A percentile compares a stretch with the other conserved stretches of the same genome.
These are phyloP conservation scores for Thymelicus acteon DNA, from an alignment of 2,888 invertebrate species.

Conservation along the genomic window DNA sequence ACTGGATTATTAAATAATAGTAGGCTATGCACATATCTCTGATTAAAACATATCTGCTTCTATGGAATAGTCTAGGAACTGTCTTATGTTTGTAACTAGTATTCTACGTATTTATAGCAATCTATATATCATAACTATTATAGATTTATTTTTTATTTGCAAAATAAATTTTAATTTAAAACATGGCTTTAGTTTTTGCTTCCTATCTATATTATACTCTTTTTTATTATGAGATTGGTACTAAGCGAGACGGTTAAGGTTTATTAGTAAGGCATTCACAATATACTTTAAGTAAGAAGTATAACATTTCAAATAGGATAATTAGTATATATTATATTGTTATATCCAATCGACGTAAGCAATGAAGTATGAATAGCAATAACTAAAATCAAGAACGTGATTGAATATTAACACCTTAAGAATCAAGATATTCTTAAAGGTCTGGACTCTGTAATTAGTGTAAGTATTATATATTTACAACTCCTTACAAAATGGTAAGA, in stretches of 20 bases:
- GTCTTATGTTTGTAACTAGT: constrained; percentile 42
- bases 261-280: constrained; percentile 43
- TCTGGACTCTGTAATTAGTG: too few species aligned
- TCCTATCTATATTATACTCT: constrained; percentile 48
- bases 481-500: too few species aligned
- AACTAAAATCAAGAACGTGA: background rate
- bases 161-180: constrained; percentile 57
- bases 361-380: constrained; percentile 3
- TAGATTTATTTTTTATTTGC: constrained; percentile 38
- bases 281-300: constrained; percentile 64
- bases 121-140: constrained; percentile 38
- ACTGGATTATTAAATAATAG: constrained; percentile 18
- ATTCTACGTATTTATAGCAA: constrained; percentile 45
- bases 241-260: constrained; percentile 36
- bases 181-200: constrained; percentile 53
- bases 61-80: constrained; percentile 59
- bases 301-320: background rate
- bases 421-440: too few species aligned
- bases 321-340: too few species aligned
- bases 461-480: too few species aligned
- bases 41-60: constrained; percentile 74
- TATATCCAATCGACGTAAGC: background rate
- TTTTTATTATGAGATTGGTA: constrained; percentile 39
- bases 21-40: constrained; percentile 60
- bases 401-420: too few species aligned